Base-by-base conservation (phyloP, 2,888 invertebrate genomes). In the Caenorhabditis sp. region DNA sequence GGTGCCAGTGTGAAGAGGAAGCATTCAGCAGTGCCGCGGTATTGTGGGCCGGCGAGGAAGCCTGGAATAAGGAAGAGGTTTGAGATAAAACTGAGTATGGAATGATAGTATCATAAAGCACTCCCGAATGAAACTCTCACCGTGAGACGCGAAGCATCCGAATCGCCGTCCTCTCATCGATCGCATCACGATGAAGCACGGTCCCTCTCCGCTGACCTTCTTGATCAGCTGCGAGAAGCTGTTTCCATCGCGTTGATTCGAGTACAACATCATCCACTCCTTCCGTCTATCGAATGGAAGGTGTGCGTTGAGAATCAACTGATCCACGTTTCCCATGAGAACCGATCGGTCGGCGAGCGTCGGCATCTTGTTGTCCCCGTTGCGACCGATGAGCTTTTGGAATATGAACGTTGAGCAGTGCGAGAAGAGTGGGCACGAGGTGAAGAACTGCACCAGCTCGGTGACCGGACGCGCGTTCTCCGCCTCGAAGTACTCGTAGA, bases 1-100 rank as follows among this genome's bases (percentile, higher is more conserved):
- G 97, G 97, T 28, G 95, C 94, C 68, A 97, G 93, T 0, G 95
- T 95, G 93, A 97, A 97, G 38, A 98, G 93, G 93, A 97, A 96
- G 59, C 96, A 95, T 28, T 95, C 94, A 47, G 95, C 95, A 81
- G 95, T 94, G 19, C 89, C 89, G 7, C 72, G 77, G 59, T 88
- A 89, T 1, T 61, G 80, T 0, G 89, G 89, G 2, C 89, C 89
- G 10, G 84, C 63, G 10, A 64, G 61, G 72, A 89, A 86, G 3
- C 88, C 88, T 83, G 44, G 26, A 56, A 22, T n/a, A 26, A 19
- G 1, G 22, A 35, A 8, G n/a, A n/a, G n/a, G n/a, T n/a, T 31
- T 6, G 31, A 31, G 31, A 31, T 31, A 31, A n/a, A n/a, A n/a
- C n/a, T n/a, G n/a, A n/a, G 31, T 31, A 31, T 31, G 7, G 31